phyloP scores from a whole-genome alignment of 2,113 vertebrate species.

The Plotosus lineatus region DNA sequence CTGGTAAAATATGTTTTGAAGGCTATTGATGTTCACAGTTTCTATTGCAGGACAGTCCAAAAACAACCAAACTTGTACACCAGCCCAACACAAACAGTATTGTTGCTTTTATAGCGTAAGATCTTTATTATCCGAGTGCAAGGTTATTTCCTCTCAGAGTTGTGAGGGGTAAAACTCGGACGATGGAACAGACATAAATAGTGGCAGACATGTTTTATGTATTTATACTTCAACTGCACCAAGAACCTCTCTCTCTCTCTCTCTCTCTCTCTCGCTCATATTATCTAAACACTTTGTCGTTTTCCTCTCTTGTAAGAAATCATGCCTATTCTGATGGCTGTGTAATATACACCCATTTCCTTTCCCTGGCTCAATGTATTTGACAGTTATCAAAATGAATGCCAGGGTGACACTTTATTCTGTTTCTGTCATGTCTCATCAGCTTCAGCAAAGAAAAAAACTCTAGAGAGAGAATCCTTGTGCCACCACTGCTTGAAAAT shows the following conservation, averaged over 20 bases:
- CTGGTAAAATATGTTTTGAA: constrained; percentile 19
- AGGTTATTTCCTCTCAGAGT: background rate
- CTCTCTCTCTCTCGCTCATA: background rate
- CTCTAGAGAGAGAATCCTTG: constrained; percentile 8
- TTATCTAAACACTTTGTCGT: constrained; percentile 20
- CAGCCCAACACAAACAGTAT: background rate
- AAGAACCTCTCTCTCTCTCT: background rate
- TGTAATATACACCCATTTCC: constrained; percentile 32
- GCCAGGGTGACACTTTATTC: constrained; percentile 36
- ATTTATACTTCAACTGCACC: constrained; percentile 7
- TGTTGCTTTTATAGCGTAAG: background rate
- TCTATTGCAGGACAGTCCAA: constrained; percentile 24
- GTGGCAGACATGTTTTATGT: background rate
- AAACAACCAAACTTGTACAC: background rate
- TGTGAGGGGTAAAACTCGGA: background rate
- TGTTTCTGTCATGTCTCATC: constrained; percentile 35
- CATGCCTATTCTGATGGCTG: constrained; percentile 4
- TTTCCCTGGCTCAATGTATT: background rate
- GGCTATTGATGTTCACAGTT: constrained; percentile 20
- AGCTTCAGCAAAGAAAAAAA: constrained; percentile 19
- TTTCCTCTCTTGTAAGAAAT: constrained; percentile 25
- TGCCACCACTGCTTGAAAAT: background rate
- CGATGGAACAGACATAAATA: background rate
- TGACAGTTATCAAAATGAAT: constrained; percentile 44
- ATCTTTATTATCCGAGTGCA: constrained; percentile 25